Percentiles rank a stretch among this genome's conserved stretches.
phyloP scores from a whole-genome alignment of 2,797 vertebrate species.

The Lacerta agilis region DNA sequence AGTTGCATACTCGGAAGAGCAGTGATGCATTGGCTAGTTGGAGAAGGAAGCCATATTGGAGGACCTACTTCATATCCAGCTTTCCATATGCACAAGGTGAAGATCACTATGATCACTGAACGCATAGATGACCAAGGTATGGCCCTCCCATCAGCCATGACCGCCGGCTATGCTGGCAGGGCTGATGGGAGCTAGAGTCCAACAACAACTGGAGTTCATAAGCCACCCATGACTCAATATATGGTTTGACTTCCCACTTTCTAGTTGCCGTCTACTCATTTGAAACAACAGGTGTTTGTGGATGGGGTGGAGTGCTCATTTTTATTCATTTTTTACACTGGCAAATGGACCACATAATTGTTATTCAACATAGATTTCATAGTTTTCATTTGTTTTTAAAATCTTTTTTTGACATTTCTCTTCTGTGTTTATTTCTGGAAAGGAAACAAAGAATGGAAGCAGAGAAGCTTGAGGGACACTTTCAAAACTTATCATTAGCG shows the following conservation, averaged over 20 bases:
- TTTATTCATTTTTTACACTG: background rate
- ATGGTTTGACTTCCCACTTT: background rate
- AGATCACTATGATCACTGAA: background rate
- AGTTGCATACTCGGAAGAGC: background rate
- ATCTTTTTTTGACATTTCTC: background rate
- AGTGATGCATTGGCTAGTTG: background rate
- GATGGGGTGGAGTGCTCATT: too few species aligned
- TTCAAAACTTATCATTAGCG: background rate
- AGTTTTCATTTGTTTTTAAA: too few species aligned
- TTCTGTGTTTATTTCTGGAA: background rate
- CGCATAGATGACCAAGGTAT: background rate
- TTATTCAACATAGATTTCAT: background rate
- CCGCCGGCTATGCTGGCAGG: background rate
- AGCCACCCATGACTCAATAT: background rate
- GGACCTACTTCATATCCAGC: background rate
- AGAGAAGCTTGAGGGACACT: background rate
- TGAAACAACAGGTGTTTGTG: background rate
- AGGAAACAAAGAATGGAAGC: background rate
- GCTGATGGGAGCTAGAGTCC: background rate
- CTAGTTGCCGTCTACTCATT: background rate
- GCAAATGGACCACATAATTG: background rate
- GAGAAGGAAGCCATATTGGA: background rate
- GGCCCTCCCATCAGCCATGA: too few species aligned
- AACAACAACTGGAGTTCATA: background rate
- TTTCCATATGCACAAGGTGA: background rate